Percentiles rank a stretch among this genome's conserved stretches.
Conservation (phyloP, 2,888 invertebrate species). For the Epirrita christyi region DNA sequence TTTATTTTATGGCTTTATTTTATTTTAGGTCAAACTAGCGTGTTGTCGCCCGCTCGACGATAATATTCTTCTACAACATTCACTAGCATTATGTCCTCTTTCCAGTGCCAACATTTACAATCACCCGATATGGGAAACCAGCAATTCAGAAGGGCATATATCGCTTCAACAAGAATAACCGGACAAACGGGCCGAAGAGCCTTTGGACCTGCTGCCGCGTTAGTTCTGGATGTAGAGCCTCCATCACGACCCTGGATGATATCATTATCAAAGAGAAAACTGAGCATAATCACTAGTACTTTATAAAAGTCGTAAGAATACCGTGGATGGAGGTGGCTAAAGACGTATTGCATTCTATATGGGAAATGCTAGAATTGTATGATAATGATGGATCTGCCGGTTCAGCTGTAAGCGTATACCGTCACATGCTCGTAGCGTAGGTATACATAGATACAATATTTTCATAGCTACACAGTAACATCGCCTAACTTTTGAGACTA, state of each 20-base stretch:
- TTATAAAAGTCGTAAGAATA: too few relatives aligned
- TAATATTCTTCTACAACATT: not conserved
- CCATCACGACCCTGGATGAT: constrained; percentile 45
- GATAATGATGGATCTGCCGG: too few relatives aligned
- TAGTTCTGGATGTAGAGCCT: constrained; percentile 55
- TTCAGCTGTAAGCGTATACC: too few relatives aligned
- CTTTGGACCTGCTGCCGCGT: constrained; percentile 63
- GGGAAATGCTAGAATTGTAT: too few relatives aligned
- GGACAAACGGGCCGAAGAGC: constrained; percentile 54
- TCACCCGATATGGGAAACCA: constrained; percentile 41
- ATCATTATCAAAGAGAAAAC: constrained; percentile 40
- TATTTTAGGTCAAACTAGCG: not conserved
- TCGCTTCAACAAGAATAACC: constrained; percentile 53
- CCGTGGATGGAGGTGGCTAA: not conserved
- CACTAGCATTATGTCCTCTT: not conserved
- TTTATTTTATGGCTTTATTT: too few relatives aligned
- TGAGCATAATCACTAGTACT: constrained; percentile 47
- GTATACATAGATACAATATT: too few relatives aligned
- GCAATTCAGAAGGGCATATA: constrained; percentile 44
- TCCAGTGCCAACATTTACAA: constrained; percentile 53
- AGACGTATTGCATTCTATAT: not conserved
- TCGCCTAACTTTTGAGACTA: too few relatives aligned
- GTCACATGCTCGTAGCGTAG: too few relatives aligned
- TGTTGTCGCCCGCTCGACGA: not conserved
- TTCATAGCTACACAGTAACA: too few relatives aligned